Conservation (phyloP, 64 coral and sea anemone species). For the Orbicella faveolata region DNA sequence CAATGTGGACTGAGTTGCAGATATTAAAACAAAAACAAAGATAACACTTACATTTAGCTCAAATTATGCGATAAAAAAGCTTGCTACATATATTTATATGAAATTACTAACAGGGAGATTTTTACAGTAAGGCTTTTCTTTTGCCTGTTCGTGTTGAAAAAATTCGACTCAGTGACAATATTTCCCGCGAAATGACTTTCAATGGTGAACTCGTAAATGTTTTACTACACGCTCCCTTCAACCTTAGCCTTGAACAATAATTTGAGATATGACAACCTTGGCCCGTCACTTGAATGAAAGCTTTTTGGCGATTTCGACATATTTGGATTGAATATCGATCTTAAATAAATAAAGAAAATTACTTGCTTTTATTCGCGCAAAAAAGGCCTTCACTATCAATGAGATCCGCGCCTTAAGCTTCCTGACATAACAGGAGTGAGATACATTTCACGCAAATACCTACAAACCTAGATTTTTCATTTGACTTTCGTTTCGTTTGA, state of each 20-base stretch:
- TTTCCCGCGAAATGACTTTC: background rate
- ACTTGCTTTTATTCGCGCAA: slow-evolving; percentile 30
- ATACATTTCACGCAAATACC: background rate
- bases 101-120: background rate
- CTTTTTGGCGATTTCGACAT: slow-evolving; percentile 30
- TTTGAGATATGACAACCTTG: slow-evolving; percentile 14
- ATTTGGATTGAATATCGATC: slow-evolving; percentile 36
- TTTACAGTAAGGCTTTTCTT: background rate
- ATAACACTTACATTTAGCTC: background rate
- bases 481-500: slow-evolving; percentile 12
- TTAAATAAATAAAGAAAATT: slow-evolving; percentile 39
- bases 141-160: background rate
- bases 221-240: slow-evolving; percentile 18
- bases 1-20: background rate
- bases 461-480: background rate
- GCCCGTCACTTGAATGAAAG: slow-evolving; percentile 29
- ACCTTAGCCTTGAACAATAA: slow-evolving; percentile 19
- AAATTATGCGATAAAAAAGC: background rate
- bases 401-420: background rate
- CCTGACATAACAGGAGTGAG: background rate
- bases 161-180: background rate
- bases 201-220: background rate
- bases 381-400: slow-evolving; percentile 23
- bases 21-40: background rate
- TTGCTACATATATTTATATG: too few relatives aligned